These are phyloP conservation scores for Achlya flavicornis DNA, from an alignment of 2,888 invertebrate species.

Conservation along the genomic window DNA sequence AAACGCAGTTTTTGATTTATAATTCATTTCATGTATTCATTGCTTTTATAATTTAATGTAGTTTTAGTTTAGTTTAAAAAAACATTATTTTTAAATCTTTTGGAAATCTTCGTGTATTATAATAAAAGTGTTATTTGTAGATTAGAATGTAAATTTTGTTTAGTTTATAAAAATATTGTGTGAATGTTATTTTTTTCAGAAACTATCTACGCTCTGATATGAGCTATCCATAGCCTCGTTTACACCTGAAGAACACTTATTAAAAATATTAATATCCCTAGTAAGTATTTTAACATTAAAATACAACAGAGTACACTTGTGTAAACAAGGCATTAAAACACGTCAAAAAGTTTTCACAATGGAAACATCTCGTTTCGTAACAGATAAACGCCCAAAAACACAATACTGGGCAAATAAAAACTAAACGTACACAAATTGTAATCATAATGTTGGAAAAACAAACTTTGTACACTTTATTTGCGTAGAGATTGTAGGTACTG, in stretches of 20 bases:
- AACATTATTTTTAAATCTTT: no score
- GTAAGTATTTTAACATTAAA: neutral
- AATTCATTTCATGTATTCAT: no score
- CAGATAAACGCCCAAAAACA: constrained; percentile 25
- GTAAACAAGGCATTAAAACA: constrained; percentile 13
- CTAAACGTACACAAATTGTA: constrained; percentile 43
- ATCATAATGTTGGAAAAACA: constrained; percentile 46
- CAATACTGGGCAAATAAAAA: constrained; percentile 42
- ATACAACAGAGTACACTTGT: neutral
- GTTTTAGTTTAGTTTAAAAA: no score
- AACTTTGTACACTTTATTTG: constrained; percentile 42
- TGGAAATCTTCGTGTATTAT: no score
- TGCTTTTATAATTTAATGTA: no score
- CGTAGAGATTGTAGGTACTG: constrained; percentile 44
- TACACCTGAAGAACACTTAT: neutral
- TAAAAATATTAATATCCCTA: no score
- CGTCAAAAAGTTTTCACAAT: constrained; percentile 18
- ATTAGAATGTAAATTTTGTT: no score
- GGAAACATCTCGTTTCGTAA: constrained; percentile 36
- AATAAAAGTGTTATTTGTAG: no score
- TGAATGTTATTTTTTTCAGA: no score
- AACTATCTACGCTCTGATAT: no score
- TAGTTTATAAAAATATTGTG: no score
- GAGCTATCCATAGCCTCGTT: neutral
- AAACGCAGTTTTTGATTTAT: no score